These are phyloP conservation scores for Arbacia lixula DNA, from an alignment of 53 echinoderm and acorn worm genomes.

Conservation along the genomic window DNA sequence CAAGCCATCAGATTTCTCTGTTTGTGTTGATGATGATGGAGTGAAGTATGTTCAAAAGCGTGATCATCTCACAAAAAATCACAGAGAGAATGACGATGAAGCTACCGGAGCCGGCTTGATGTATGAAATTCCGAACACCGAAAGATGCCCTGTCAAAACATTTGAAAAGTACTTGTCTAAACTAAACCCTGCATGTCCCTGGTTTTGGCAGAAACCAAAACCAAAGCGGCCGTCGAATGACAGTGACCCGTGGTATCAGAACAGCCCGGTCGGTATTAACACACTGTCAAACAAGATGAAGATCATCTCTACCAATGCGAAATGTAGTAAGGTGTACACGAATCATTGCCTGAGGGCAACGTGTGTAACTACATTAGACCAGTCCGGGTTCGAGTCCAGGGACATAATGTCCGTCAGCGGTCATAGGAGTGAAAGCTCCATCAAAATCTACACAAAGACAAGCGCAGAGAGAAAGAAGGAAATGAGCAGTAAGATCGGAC, in stretches of 20 bases:
- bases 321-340: constrained; percentile 53
- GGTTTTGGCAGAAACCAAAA: constrained; percentile 58
- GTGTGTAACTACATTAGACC: constrained; percentile 2
- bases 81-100: too few species aligned
- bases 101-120: too few species aligned
- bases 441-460: constrained; percentile 30
- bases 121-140: too few species aligned
- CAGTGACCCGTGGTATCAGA: constrained; percentile 46
- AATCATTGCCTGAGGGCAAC: constrained; percentile 50
- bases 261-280: constrained; percentile 51
- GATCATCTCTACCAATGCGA: constrained; percentile 46
- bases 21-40: too few species aligned
- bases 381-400: constrained; percentile 7
- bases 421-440: constrained; percentile 21
- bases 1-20: too few species aligned
- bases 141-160: too few species aligned
- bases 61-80: too few species aligned
- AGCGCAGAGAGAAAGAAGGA: constrained; percentile 41
- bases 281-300: constrained; percentile 64
- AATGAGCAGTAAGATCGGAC: too few species aligned
- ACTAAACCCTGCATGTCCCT: too few species aligned
- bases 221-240: constrained; percentile 5
- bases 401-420: constrained; percentile 44
- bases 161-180: too few species aligned
- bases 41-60: too few species aligned